Base-by-base conservation (phyloP, 2,113 vertebrate genomes). In the Hippocampus zosterae region DNA sequence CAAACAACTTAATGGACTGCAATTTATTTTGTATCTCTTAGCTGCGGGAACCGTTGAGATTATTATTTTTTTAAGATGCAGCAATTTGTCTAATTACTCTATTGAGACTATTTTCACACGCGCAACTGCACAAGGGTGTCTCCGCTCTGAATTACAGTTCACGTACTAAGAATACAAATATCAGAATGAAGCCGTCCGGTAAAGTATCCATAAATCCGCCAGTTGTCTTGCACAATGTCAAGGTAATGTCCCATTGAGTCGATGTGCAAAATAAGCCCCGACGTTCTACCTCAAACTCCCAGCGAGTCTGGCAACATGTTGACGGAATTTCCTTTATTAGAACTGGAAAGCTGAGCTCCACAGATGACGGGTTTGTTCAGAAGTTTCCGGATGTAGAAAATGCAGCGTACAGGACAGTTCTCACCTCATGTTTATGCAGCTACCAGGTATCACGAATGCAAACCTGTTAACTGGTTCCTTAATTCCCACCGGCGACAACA, bases 261-360 rank as follows among this genome's bases (percentile, higher is more conserved):
- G 11, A 41, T 62, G 60, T 62, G 60, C 10, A 18, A 41, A 62
- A 10, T 37, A 62, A 41, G 60, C 60, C 33, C 19, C 33, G 21
- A n/a, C 60, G 11, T 62, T 40, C 18, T 40, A 62, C 3, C 33
- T n/a, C 52, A 23, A n/a, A 23, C 21, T 55, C 52, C 4, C 21
- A 11, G 37, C 37, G 9, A 40, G 33, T 40, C 10, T 33, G 4
- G 9, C 18, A 62, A 21, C 33, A 21, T 40, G 60, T 40, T 41
- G 60, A 62, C 41, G 33, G 33, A 33, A 62, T 62, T 62, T 41
- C 33, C 9, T n/a, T 62, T 62, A 62, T 41, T 62, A 33, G 33
- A 21, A 62, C 40, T 62, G 33, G 18, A 21, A 62, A 19, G 37
- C 33, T 16, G 8, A 33, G 37, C 6, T 11, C 16, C 29, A 40